A percentile compares a stretch with the other conserved stretches of the same genome.
Evolutionary conservation across 2,797 vertebrate species (phyloP).

Genomic region (Dallia pectoralis): DNA sequence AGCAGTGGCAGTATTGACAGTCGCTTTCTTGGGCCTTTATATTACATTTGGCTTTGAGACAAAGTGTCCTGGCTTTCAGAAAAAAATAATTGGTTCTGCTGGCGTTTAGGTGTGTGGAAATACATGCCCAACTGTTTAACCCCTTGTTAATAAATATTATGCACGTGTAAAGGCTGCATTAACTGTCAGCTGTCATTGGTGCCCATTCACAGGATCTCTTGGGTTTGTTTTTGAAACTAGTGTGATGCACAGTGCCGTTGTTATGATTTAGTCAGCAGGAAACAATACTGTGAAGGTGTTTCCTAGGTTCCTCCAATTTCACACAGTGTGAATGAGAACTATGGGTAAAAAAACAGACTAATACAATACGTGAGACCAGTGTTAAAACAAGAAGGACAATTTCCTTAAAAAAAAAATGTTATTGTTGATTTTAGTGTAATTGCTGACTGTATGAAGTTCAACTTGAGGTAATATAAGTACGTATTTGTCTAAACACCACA

Average conservation of each 20-base stretch:
- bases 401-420: neutral
- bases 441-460: neutral
- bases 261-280: neutral
- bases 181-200: neutral
- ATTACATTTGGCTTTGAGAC: neutral
- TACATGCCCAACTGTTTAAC: neutral
- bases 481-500: neutral
- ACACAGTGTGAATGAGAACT: neutral
- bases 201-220: neutral
- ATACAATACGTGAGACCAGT: neutral
- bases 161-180: neutral
- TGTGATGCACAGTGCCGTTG: neutral
- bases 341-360: neutral
- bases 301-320: neutral
- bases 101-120: neutral
- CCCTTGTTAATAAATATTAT: neutral
- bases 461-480: neutral
- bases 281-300: neutral
- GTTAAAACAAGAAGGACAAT: neutral
- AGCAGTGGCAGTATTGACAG: neutral
- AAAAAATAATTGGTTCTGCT: neutral
- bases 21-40: neutral
- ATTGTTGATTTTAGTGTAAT: neutral
- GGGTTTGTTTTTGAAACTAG: neutral
- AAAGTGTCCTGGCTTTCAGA: neutral